A percentile compares a stretch with the other conserved stretches of the same genome.
phyloP scores from a whole-genome alignment of 2,113 vertebrate species.

The Pachypanchax playfairii region DNA sequence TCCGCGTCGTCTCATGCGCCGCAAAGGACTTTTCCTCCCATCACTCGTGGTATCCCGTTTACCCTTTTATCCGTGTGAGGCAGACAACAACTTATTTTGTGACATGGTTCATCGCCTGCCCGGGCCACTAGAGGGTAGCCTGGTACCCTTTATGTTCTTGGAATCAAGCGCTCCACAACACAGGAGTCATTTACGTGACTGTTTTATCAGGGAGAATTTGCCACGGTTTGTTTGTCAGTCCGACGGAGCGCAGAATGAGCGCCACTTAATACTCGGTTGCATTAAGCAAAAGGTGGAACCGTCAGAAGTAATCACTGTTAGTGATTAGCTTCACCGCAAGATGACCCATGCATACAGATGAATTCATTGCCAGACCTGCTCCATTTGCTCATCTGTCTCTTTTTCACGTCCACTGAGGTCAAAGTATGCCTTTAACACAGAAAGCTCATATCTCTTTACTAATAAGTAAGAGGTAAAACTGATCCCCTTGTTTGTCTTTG shows the following conservation, averaged over 20 bases:
- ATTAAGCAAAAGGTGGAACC: conserved; percentile 6
- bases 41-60: conserved; percentile 34
- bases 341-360: conserved; percentile 10
- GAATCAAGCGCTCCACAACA: conserved; percentile 34
- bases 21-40: conserved; percentile 40
- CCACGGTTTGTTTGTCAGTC: not conserved
- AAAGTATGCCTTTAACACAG: no score
- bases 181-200: conserved; percentile 53
- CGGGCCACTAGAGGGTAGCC: conserved; percentile 75
- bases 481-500: conserved; percentile 49
- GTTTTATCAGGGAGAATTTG: conserved; percentile 26
- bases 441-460: not conserved
- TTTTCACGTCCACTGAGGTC: not conserved
- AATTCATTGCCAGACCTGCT: conserved; percentile 14
- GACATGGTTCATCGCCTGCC: conserved; percentile 53
- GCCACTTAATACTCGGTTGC: not conserved
- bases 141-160: conserved; percentile 58
- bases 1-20: conserved; percentile 20
- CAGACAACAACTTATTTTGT: conserved; percentile 56
- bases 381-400: not conserved
- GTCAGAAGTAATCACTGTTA: not conserved
- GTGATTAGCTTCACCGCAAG: conserved; percentile 30
- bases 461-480: no score
- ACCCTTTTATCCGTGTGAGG: conserved; percentile 46
- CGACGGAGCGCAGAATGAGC: not conserved